A percentile compares a stretch with the other conserved stretches of the same genome.
phyloP scores from a whole-genome alignment of 2,113 vertebrate species.

The Alethe diademata region DNA sequence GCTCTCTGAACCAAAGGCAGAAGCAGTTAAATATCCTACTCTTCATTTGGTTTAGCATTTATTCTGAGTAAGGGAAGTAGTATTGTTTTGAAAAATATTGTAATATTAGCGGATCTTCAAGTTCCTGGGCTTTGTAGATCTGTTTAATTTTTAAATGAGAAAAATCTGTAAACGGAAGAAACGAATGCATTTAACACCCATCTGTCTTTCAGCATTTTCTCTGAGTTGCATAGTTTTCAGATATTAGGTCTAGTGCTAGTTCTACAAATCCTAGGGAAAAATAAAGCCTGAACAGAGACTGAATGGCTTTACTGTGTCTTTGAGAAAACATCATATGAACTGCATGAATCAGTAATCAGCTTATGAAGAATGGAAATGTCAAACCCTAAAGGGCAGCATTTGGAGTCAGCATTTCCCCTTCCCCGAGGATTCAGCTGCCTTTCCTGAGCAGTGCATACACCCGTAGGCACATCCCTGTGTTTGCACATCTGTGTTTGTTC shows the following conservation, averaged over 20 bases:
- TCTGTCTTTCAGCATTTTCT: not conserved
- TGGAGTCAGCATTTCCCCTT: not conserved
- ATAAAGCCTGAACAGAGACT: not conserved
- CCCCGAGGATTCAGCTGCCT: not conserved
- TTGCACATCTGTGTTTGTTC: not conserved
- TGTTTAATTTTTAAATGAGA: not conserved
- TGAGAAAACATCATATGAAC: slow-evolving; percentile 1
- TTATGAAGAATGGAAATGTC: slow-evolving; percentile 21
- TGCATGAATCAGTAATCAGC: slow-evolving; percentile 12
- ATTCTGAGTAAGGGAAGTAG: not conserved
- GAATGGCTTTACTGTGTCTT: slow-evolving; percentile 8
- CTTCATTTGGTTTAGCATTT: not conserved
- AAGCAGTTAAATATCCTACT: not conserved
- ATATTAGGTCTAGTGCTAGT: not conserved
- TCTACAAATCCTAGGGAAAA: not conserved
- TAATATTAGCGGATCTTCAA: not conserved
- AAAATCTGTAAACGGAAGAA: not conserved
- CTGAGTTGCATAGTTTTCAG: not conserved
- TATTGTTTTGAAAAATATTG: not conserved
- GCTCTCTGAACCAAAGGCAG: not conserved
- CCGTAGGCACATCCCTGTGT: not conserved
- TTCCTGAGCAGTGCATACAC: not conserved
- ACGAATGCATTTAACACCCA: not conserved
- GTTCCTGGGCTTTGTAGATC: not conserved
- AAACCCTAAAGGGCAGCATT: slow-evolving; percentile 4